Evolutionary conservation across 2,888 invertebrate genomes (phyloP).

Genomic region (Cancer borealis): DNA sequence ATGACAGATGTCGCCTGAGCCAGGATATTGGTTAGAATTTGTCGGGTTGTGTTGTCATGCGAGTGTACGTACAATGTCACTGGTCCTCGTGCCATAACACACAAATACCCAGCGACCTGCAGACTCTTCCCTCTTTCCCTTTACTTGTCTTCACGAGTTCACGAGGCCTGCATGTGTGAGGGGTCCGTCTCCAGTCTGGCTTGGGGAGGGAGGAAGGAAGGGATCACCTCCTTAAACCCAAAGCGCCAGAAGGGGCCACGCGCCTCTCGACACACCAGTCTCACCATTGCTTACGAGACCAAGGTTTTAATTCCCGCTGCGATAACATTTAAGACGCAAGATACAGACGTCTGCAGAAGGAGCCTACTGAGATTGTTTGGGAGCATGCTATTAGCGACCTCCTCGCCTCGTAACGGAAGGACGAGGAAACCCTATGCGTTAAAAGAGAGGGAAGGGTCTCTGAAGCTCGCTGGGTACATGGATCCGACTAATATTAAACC

Average conservation of each 20-base stretch:
- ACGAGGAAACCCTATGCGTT: neutral
- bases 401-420: neutral
- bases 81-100: neutral
- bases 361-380: neutral
- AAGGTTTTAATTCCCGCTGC: conserved; percentile 70
- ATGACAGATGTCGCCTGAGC: too few relatives aligned
- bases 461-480: conserved; percentile 25
- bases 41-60: too few relatives aligned
- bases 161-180: conserved; percentile 44
- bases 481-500: conserved; percentile 72
- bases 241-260: conserved; percentile 50
- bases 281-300: conserved; percentile 65
- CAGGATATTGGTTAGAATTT: too few relatives aligned
- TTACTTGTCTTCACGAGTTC: neutral
- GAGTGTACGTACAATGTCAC: neutral
- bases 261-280: conserved; percentile 56
- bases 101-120: conserved; percentile 1
- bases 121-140: neutral
- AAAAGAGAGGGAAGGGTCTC: conserved; percentile 21
- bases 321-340: conserved; percentile 74
- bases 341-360: conserved; percentile 18
- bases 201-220: neutral
- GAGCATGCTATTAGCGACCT: neutral
- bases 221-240: conserved; percentile 61
- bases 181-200: conserved; percentile 17